A percentile compares a stretch with the other conserved stretches of the same genome.
These are phyloP conservation scores for Lampris incognitus DNA, from an alignment of 2,113 vertebrate genomes.

Conservation along the genomic window DNA sequence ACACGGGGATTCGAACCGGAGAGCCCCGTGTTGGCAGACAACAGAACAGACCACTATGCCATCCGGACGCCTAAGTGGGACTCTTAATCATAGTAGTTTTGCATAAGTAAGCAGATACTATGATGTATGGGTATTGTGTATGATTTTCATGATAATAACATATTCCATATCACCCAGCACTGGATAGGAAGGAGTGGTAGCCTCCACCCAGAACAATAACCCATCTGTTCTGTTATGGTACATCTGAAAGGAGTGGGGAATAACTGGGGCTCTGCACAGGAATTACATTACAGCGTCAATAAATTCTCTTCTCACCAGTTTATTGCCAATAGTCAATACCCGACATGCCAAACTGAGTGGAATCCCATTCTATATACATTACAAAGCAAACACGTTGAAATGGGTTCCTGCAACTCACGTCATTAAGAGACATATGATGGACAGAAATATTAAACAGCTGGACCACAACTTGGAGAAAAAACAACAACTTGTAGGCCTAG, in stretches of 20 bases:
- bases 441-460: slow-evolving; percentile 38
- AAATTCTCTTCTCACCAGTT: background rate
- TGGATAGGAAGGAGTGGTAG: too few relatives aligned
- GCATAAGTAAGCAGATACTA: too few relatives aligned
- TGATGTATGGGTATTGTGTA: too few relatives aligned
- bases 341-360: background rate
- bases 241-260: background rate
- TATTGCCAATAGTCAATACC: background rate
- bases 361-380: background rate
- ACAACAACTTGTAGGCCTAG: slow-evolving; percentile 23
- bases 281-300: background rate
- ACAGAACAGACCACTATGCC: too few relatives aligned
- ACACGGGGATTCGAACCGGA: too few relatives aligned
- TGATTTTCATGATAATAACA: too few relatives aligned
- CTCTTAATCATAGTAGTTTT: too few relatives aligned
- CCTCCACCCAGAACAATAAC: too few relatives aligned
- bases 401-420: slow-evolving; percentile 15
- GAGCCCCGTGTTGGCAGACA: too few relatives aligned
- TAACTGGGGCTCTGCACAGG: background rate
- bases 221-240: background rate
- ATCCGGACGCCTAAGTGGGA: too few relatives aligned
- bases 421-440: slow-evolving; percentile 30
- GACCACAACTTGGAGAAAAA: background rate
- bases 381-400: slow-evolving; percentile 22
- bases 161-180: too few relatives aligned